phyloP scores from a whole-genome alignment of 2,113 vertebrate genomes.

The Charadrius vociferus region DNA sequence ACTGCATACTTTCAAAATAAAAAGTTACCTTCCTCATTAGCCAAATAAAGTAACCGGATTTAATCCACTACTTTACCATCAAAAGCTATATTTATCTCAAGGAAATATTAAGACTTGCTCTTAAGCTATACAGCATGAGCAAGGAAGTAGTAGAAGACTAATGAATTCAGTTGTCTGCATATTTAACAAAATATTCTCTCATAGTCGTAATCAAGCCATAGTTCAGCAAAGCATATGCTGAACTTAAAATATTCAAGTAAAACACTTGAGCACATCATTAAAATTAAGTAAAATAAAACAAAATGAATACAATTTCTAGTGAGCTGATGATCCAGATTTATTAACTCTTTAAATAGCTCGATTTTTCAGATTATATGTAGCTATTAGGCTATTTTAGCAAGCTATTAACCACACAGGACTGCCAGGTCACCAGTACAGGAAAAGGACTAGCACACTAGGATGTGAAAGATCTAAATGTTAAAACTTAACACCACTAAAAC shows the following conservation, averaged over 20 bases:
- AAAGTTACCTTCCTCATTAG: not conserved
- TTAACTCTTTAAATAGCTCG: conserved; percentile 20
- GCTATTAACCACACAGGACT: not conserved
- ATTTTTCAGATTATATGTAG: not conserved
- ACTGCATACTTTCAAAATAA: not conserved
- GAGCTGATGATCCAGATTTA: not conserved
- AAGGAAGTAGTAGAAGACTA: not conserved
- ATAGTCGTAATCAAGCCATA: not conserved
- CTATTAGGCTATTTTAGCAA: not conserved
- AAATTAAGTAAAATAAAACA: conserved; percentile 32
- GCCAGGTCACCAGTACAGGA: not conserved
- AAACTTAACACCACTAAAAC: not conserved
- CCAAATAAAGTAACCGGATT: not conserved
- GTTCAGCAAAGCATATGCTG: conserved; percentile 21
- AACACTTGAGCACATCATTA: conserved; percentile 13
- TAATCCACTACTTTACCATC: not conserved
- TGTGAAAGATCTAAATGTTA: not conserved
- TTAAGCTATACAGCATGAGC: not conserved
- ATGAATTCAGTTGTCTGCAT: conserved; percentile 25
- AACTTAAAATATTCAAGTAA: conserved; percentile 46
- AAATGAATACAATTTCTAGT: not conserved
- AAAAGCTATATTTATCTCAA: not conserved
- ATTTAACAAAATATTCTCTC: conserved; percentile 23
- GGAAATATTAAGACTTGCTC: not conserved
- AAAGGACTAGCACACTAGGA: conserved; percentile 1